These are phyloP conservation scores for Caenorhabditis afra DNA, from an alignment of 2,888 invertebrate genomes.

Conservation along the genomic window DNA sequence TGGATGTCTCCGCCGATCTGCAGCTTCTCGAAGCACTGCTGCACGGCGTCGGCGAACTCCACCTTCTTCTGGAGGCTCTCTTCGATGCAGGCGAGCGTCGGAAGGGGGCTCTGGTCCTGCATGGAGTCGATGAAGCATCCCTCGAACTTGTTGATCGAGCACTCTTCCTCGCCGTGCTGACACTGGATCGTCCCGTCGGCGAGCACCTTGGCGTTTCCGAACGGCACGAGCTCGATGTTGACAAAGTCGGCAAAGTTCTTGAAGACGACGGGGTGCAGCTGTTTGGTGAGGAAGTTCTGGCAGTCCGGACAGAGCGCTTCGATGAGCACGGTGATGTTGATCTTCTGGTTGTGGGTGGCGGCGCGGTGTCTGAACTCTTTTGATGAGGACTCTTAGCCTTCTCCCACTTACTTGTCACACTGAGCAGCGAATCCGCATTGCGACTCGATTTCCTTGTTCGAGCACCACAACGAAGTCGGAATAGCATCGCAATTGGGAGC, in stretches of 20 bases:
- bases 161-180: slow-evolving; percentile 78
- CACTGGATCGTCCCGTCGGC: slow-evolving; percentile 73
- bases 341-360: slow-evolving; percentile 63
- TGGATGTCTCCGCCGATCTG: slow-evolving; percentile 66
- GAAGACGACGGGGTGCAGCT: slow-evolving; percentile 70
- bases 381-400: no score
- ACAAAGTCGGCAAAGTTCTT: slow-evolving; percentile 70
- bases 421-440: slow-evolving; percentile 66
- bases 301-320: slow-evolving; percentile 75
- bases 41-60: slow-evolving; percentile 66
- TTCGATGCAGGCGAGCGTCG: slow-evolving; percentile 73
- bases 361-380: slow-evolving; percentile 49
- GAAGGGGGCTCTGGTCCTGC: slow-evolving; percentile 67
- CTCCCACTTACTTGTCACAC: slow-evolving; percentile 58
- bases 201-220: slow-evolving; percentile 76
- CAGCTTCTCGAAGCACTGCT: slow-evolving; percentile 69
- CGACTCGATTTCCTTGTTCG: slow-evolving; percentile 63
- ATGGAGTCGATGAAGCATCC: slow-evolving; percentile 71
- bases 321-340: slow-evolving; percentile 71
- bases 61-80: slow-evolving; percentile 52
- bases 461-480: slow-evolving; percentile 72
- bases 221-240: slow-evolving; percentile 78
- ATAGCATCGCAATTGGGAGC: slow-evolving; percentile 60
- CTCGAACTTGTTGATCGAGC: slow-evolving; percentile 74
- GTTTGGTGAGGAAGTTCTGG: slow-evolving; percentile 71